Percentiles rank a stretch among this genome's conserved stretches.
Conservation (phyloP, 2,888 invertebrate species). For the Temnothorax unifasciatus region DNA sequence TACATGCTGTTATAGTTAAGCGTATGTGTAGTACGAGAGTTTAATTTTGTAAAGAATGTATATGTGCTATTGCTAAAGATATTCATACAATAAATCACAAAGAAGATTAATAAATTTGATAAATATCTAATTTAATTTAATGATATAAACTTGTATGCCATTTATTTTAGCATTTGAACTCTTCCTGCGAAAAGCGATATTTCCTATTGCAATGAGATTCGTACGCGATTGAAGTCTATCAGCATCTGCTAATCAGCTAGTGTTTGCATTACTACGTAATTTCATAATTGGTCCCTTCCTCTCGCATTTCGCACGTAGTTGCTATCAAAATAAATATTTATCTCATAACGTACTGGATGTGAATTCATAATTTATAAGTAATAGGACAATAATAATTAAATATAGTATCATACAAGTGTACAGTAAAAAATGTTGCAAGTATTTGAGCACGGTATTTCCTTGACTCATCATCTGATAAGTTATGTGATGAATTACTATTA, state of each 20-base stretch:
- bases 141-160: neutral
- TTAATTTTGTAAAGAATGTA: neutral
- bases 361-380: neutral
- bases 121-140: neutral
- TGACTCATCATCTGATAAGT: slow-evolving; percentile 1
- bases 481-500: neutral
- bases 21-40: neutral
- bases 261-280: neutral
- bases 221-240: neutral
- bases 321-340: slow-evolving; percentile 38
- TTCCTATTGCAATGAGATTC: neutral
- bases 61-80: neutral
- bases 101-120: neutral
- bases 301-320: neutral
- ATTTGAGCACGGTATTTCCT: slow-evolving; percentile 24
- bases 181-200: neutral
- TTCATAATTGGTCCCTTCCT: slow-evolving; percentile 7
- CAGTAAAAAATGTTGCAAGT: slow-evolving; percentile 33
- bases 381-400: slow-evolving; percentile 21
- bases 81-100: neutral
- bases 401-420: slow-evolving; percentile 28
- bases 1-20: neutral
- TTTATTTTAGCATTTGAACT: neutral
- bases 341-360: neutral
- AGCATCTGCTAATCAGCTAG: neutral